Base-by-base conservation (phyloP, 2,888 invertebrate genomes). In the Galeopsomyia nigrocyanea region DNA sequence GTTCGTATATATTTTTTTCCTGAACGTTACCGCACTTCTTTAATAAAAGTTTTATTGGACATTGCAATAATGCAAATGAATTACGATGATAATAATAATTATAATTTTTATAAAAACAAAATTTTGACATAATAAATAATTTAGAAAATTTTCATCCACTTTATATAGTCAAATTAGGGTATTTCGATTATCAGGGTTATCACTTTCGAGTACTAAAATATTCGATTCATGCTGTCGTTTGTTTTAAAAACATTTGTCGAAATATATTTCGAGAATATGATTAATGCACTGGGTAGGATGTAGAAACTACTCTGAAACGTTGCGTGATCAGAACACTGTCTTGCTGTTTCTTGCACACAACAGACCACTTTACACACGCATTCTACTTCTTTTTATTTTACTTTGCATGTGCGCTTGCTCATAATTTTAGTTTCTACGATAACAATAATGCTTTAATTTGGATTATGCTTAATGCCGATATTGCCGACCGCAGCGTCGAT, bases 351-450 rank as follows among this genome's bases (percentile, higher is more conserved):
- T 71, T 58, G 80, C 81, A 81, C 80, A 78, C 78, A 77, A 77
- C 77, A 78, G 73, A 78, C 80, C 82, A 82, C 78, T 49, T 64
- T 72, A 77, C 77, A 76, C 76, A 73, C 74, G 74, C 74, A 79
- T 79, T 73, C 76, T 75, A 76, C 78, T 78, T 81, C 73, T 80
- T 77, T 61, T 75, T 78, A 78, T 78, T 81, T 67, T 79, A 76
- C 78, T 82, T 81, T 84, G 85, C 85, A 86, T 83, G 84, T 76
- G 75, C 78, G 83, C 83, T 83, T 84, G 79, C 78, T 26, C 79
- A 77, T 79, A 51, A 74, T 72, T 77, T 78, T 66, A 46, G 16
- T 74, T 74, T 76, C 69, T 67, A 55, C 47, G 46, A 26, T 49
- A 49, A 31, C 53, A 64, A 68, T 26, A 47, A 56, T 26, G 14